These are phyloP conservation scores for Borostomias antarcticus DNA, from an alignment of 2,797 vertebrate species.

Conservation along the genomic window DNA sequence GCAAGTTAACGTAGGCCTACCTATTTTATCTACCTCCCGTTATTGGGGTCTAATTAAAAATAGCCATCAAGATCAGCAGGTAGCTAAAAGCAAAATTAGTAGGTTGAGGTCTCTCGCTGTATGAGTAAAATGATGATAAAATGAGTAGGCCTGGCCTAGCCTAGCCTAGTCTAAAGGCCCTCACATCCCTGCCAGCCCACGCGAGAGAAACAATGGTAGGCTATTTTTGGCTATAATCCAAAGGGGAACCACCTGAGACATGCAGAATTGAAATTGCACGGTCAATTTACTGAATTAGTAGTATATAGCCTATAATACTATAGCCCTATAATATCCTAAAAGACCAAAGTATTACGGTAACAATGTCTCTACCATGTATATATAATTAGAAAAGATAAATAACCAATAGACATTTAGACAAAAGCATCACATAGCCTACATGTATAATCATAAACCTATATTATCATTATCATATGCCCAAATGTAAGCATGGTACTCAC, in stretches of 20 bases:
- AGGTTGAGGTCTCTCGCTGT: too few relatives aligned
- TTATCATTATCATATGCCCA: background rate
- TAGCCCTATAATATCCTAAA: too few relatives aligned
- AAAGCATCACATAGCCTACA: too few relatives aligned
- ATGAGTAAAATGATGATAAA: background rate
- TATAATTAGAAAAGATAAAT: too few relatives aligned
- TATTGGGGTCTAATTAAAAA: background rate
- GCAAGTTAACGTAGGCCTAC: background rate
- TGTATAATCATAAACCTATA: background rate
- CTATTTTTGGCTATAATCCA: background rate
- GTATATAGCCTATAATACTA: background rate
- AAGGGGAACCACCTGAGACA: background rate
- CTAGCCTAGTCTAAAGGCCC: background rate
- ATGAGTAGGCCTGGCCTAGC: background rate
- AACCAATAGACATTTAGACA: too few relatives aligned
- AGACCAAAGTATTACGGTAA: too few relatives aligned
- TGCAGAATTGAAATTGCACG: background rate
- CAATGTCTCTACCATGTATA: too few relatives aligned
- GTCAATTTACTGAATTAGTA: background rate
- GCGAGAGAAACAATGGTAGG: background rate
- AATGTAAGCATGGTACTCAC: conserved; percentile 76
- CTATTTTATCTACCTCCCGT: background rate
- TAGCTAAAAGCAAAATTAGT: too few relatives aligned
- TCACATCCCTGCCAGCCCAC: background rate
- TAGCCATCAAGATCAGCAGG: too few relatives aligned